Base-by-base conservation (phyloP, 2,888 invertebrate species). In the Thelaira solivaga region DNA sequence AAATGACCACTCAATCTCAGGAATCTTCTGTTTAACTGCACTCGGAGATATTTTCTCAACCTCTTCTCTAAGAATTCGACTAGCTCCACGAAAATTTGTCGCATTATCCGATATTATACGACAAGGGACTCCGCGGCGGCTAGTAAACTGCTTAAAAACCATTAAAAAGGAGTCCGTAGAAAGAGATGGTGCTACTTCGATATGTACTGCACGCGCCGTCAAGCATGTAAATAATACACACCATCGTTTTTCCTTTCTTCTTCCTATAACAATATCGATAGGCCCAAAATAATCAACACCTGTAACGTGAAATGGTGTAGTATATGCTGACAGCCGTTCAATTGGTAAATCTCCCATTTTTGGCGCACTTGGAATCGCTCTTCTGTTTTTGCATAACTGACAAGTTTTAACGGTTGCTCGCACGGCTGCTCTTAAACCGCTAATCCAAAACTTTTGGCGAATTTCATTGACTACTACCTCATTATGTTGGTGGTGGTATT, bases 51-150 rank as follows among this genome's bases (percentile, higher is more conserved):
- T n/a, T n/a, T n/a, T n/a, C n/a, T n/a, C n/a, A n/a, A n/a, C n/a
- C n/a, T n/a, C n/a, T n/a, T n/a, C n/a, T n/a, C n/a, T n/a, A n/a
- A n/a, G n/a, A n/a, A n/a, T n/a, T n/a, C 43, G 55, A 73, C 49
- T 62, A 1, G 77, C 78, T 1, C 71, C 77, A 7, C 69, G n/a
- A 36, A 81, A 80, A 22, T 80, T 80, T 11, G 78, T 80, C 16
- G 64, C 76, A 10, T 80, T 80, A 29, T 80, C 79, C 1, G 76
- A 75, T 0, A 69, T 4, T 16, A 79, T 68, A n/a, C 61, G 57
- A 0, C n/a, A 22, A 0, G 78, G 72, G 6, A 59, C 51, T 4
- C 80, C 78, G 10, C 74, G 41, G 1, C 76, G 69, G 7, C 41
- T 31, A 8, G 68, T 34, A 24, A 80, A 80, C 11, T 80, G 59